Conservation (phyloP, 2,797 vertebrate species). For the Gallinago solitaria region DNA sequence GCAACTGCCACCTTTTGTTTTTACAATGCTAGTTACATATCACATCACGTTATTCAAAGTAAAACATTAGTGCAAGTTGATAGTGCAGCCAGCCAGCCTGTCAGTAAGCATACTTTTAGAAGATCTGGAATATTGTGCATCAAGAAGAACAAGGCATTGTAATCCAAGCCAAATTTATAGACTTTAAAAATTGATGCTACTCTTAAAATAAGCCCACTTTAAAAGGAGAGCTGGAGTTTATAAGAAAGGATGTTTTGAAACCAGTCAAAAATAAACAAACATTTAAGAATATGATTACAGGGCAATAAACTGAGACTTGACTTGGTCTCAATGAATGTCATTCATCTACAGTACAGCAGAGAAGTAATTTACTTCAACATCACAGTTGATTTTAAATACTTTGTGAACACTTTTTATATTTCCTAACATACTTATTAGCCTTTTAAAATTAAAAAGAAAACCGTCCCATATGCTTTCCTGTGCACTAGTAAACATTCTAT, state of each 20-base stretch:
- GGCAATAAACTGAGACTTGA: not conserved
- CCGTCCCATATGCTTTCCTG: not conserved
- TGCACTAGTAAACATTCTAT: not conserved
- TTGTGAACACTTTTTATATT: not conserved
- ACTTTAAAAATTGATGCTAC: not conserved
- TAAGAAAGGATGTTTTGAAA: not conserved
- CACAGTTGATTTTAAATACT: not conserved
- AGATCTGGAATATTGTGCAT: not conserved
- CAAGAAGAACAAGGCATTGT: not conserved
- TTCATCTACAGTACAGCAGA: not conserved
- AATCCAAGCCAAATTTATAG: not conserved
- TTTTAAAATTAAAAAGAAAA: not conserved
- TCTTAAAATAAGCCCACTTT: not conserved
- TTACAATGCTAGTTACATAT: not conserved
- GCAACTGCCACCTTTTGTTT: not conserved
- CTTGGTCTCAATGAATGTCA: not conserved
- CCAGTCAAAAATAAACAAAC: not conserved
- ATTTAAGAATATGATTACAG: not conserved
- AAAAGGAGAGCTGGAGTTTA: not conserved
- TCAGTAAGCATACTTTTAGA: not conserved
- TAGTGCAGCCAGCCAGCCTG: not conserved
- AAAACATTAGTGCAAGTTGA: not conserved
- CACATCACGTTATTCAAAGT: not conserved
- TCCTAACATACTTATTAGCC: not conserved
- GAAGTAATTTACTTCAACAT: not conserved